These are phyloP conservation scores for Halichondria panicea DNA, from an alignment of 37 sponge, comb jelly and placozoan genomes.

Conservation along the genomic window DNA sequence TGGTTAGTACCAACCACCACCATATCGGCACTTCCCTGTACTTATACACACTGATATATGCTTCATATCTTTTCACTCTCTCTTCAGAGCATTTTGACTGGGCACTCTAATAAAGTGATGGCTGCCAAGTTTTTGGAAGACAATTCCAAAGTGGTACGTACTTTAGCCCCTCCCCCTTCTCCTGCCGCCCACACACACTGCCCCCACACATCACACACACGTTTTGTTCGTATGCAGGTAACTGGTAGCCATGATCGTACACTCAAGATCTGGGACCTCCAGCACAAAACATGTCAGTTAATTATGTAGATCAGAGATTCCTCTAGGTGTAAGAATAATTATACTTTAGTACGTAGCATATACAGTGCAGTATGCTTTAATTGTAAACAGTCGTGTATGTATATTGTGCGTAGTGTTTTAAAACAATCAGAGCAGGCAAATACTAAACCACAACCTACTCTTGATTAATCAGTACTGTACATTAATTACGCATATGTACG, in stretches of 20 bases:
- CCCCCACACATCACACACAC: neutral
- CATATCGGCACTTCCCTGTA: neutral
- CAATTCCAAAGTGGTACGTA: conserved; percentile 68
- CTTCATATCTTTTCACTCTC: neutral
- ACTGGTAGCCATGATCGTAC: conserved; percentile 96
- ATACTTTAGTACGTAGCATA: neutral
- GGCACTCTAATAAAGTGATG: conserved; percentile 85
- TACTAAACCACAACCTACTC: too few species aligned
- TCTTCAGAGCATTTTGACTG: conserved; percentile 77
- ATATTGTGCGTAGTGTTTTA: neutral
- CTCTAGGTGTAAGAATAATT: neutral
- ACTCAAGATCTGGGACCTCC: conserved; percentile 93
- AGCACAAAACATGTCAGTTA: conserved; percentile 66
- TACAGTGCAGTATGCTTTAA: neutral
- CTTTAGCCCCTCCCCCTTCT: neutral
- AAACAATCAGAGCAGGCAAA: too few species aligned
- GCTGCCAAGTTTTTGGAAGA: conserved; percentile 87
- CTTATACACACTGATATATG: neutral
- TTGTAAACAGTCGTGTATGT: neutral
- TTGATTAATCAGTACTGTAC: neutral
- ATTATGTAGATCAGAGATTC: neutral
- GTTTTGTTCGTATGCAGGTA: conserved; percentile 35
- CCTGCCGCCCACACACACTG: neutral
- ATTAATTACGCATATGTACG: neutral
- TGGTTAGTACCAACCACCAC: too few species aligned